Evolutionary conservation across 2,797 vertebrate genomes (phyloP), one percentile per base, ranked within the genome.

Genomic region (Arnoldichthys spilopterus): DNA sequence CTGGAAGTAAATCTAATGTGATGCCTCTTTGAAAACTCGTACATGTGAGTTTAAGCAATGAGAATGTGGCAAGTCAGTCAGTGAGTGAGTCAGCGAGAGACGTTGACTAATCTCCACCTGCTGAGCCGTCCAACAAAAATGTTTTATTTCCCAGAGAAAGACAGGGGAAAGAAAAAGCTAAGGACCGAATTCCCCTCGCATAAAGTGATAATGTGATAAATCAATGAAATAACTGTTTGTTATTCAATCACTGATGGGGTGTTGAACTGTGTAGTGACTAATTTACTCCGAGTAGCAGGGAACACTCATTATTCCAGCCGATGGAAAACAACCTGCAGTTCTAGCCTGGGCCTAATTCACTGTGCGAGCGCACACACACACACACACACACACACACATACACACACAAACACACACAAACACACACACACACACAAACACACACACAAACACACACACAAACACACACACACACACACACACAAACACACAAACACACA

Each of bases 241-340:
- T 73, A 70, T 74, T 70, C 16, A 40, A 62, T 47, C 72, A 54
- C 64, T 62, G 63, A 74, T 51, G 70, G 53, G 18, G 45, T 20
- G 32, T 45, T 34, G 51, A 61, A 76, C 34, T 67, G 11, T 9
- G 11, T 40, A 61, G 53, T 63, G 72, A 79, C 53, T 68, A 74
- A 79, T 74, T 74, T 74, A 58, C 82, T 76, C 74, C 78, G 70
- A 53, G 22, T 40, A 72, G 58, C 34, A 63, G 77, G 85, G 80
- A 84, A 32, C n/a, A 51, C 30, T 68, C 28, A 16, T 32, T 73
- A 90, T 86, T 84, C 78, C 61, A 66, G 28, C 53, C 85, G 58
- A 90, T 84, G 80, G 83, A 88, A 90, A 89, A 86, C 78, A 84
- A 87, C 82, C 84, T 84, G 79, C 59, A 79, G 80, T 86, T 69